phyloP scores from a whole-genome alignment of 2,888 invertebrate genomes.

The Drosophila nr. fundita region DNA sequence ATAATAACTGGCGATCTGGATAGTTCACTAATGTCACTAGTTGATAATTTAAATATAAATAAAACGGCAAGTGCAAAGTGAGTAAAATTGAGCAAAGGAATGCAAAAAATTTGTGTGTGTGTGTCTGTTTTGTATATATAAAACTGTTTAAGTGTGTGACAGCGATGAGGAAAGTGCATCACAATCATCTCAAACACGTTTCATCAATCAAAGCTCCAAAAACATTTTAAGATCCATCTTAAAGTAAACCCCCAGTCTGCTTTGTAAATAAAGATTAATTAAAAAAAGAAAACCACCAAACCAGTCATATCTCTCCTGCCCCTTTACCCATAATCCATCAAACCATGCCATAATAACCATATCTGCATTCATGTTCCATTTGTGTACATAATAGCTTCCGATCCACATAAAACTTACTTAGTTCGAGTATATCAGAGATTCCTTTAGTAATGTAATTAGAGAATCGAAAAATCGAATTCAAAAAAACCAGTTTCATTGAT shows the following conservation, averaged over 20 bases:
- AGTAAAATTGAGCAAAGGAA: slow-evolving; percentile 84
- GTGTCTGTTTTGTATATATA: slow-evolving; percentile 1
- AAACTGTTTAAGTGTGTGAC: background rate
- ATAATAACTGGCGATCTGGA: slow-evolving; percentile 97
- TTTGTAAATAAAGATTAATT: background rate
- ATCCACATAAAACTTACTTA: slow-evolving; percentile 30
- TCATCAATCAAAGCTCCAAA: slow-evolving; percentile 8
- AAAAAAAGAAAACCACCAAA: background rate
- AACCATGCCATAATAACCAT: slow-evolving; percentile 7
- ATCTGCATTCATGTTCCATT: slow-evolving; percentile 47
- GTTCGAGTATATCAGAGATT: slow-evolving; percentile 45
- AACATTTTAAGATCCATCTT: background rate
- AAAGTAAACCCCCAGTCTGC: background rate
- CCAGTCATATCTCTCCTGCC: slow-evolving; percentile 9
- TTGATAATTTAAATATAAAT: slow-evolving; percentile 96
- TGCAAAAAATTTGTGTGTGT: slow-evolving; percentile 12
- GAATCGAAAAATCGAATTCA: slow-evolving; percentile 37
- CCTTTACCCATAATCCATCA: slow-evolving; percentile 4
- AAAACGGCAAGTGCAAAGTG: slow-evolving; percentile 89
- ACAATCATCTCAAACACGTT: slow-evolving; percentile 17
- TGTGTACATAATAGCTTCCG: slow-evolving; percentile 51
- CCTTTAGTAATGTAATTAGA: slow-evolving; percentile 46
- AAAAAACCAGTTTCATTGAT: slow-evolving; percentile 61
- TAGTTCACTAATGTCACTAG: slow-evolving; percentile 95
- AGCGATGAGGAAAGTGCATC: slow-evolving; percentile 15